phyloP scores from a whole-genome alignment of 1,140 invertebrate genomes.

The Ostrea denselamellosa region DNA sequence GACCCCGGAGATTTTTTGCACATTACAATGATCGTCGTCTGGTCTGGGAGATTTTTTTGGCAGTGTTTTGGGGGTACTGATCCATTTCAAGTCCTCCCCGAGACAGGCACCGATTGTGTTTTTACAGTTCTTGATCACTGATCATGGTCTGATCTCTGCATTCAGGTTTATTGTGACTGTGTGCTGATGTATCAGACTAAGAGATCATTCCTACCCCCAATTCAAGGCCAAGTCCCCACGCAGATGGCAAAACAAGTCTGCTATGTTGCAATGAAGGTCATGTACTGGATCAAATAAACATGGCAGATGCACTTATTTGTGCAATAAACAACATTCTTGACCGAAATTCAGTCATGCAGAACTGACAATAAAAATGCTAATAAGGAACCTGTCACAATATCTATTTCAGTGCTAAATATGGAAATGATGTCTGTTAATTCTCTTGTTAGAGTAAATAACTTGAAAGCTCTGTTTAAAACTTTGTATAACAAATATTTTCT shows the following conservation, averaged over 20 bases:
- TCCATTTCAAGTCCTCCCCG: not conserved
- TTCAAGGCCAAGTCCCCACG: not conserved
- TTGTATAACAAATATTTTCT: too few species aligned
- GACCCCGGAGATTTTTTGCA: not conserved
- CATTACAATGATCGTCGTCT: not conserved
- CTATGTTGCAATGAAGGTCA: not conserved
- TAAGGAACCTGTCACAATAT: too few species aligned
- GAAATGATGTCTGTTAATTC: too few species aligned
- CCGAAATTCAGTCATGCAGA: conserved; percentile 28
- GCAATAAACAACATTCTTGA: conserved; percentile 36
- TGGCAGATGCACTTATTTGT: conserved; percentile 3
- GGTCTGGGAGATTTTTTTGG: not conserved
- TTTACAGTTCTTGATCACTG: not conserved
- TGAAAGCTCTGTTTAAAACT: too few species aligned
- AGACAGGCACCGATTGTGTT: conserved; percentile 17
- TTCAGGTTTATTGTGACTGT: not conserved
- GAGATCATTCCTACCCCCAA: not conserved
- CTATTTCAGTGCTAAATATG: too few species aligned
- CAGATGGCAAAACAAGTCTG: not conserved
- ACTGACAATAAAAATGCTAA: not conserved
- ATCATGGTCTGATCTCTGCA: not conserved
- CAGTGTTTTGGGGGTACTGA: conserved; percentile 16
- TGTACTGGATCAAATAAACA: not conserved
- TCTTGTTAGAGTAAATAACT: too few species aligned
- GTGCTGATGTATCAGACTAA: not conserved